Conservation (phyloP, 2,113 vertebrate genomes). For the Geococcyx californianus region DNA sequence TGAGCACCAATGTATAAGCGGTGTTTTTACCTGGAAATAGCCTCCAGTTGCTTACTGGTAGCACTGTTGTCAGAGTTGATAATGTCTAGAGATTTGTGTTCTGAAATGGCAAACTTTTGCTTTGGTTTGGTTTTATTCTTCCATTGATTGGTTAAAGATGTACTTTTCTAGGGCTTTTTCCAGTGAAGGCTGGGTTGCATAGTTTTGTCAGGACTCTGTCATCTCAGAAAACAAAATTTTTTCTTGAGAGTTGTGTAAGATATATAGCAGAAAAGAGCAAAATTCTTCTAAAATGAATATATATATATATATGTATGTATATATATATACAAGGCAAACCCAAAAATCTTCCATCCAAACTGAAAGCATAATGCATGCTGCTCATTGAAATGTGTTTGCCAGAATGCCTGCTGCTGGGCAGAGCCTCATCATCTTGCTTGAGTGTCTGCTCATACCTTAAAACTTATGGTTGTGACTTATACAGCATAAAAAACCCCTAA, state of each 20-base stretch:
- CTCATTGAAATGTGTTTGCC: neutral
- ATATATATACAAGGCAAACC: too few species aligned
- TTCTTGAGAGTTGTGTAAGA: neutral
- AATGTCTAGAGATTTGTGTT: neutral
- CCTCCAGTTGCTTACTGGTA: neutral
- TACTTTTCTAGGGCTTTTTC: neutral
- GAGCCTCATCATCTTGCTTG: rapidly evolving
- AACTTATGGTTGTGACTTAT: neutral
- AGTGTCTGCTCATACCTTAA: neutral
- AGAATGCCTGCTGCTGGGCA: neutral
- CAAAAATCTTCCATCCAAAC: neutral
- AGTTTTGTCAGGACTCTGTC: neutral
- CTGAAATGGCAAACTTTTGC: neutral
- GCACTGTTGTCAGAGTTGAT: neutral
- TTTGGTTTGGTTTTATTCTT: neutral
- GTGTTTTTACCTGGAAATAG: neutral
- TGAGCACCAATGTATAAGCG: neutral
- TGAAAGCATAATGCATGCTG: neutral
- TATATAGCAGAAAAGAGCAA: neutral
- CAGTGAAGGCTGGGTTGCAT: neutral
- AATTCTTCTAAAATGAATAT: neutral
- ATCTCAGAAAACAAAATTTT: neutral
- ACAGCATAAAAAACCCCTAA: neutral
- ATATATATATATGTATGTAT: too few species aligned
- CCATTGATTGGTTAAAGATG: neutral